Percentiles rank a stretch among this genome's conserved stretches.
phyloP scores from a whole-genome alignment of 2,113 vertebrate species.

The Sinocyclocheilus anshuiensis region DNA sequence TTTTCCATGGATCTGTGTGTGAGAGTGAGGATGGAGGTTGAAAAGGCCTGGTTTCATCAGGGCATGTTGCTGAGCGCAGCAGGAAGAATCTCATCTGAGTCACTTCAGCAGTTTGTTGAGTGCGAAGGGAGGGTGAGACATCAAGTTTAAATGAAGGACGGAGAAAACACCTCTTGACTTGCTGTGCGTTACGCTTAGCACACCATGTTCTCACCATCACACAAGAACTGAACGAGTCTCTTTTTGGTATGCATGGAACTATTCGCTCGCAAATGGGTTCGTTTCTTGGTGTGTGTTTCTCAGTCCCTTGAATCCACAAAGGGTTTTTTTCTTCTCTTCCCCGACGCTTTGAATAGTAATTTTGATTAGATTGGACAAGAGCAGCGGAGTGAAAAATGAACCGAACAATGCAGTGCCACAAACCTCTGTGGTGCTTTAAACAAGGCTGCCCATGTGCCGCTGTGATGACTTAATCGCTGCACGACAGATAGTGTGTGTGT shows the following conservation, averaged over 20 bases:
- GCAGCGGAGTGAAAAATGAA: conserved; percentile 66
- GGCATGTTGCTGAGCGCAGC: conserved; percentile 20
- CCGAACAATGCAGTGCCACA: conserved; percentile 60
- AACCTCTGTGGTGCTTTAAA: conserved; percentile 55
- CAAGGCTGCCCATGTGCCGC: conserved; percentile 70
- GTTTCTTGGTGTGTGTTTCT: not conserved
- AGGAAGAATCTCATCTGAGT: conserved; percentile 29
- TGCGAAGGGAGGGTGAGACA: conserved; percentile 4
- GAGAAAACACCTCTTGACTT: conserved; percentile 8
- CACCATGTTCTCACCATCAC: not conserved
- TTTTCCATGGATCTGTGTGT: not conserved
- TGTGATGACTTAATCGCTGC: conserved; percentile 32
- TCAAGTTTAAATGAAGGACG: conserved; percentile 5
- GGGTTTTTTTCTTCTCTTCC: conserved; percentile 54
- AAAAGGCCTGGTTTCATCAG: conserved; percentile 8
- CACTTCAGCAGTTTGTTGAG: conserved; percentile 35
- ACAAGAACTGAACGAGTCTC: not conserved
- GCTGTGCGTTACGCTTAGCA: not conserved
- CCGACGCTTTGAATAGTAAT: conserved; percentile 59
- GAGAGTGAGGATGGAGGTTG: not conserved
- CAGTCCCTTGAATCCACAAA: not conserved
- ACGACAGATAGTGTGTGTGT: conserved; percentile 14
- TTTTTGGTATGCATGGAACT: not conserved
- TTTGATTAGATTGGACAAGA: conserved; percentile 69
- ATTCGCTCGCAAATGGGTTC: not conserved